Evolutionary conservation across 2,888 invertebrate genomes (phyloP).

Genomic region (Mythimna loreyi): DNA sequence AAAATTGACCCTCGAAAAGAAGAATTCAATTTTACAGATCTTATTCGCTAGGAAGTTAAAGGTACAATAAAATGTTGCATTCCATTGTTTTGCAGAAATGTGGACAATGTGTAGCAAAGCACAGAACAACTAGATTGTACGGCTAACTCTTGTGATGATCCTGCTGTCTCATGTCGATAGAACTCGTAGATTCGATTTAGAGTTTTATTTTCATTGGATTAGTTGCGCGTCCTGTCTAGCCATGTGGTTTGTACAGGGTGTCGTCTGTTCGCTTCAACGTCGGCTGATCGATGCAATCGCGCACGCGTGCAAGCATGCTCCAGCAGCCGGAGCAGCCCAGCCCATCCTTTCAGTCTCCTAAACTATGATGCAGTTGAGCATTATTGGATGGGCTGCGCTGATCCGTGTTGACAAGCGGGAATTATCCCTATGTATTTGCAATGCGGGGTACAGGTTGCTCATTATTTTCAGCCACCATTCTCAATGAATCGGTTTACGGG

Average conservation of each 20-base stretch:
- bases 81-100: background rate
- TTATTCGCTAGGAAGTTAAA: background rate
- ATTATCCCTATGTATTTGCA: background rate
- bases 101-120: background rate
- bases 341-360: background rate
- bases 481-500: conserved; percentile 95
- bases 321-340: background rate
- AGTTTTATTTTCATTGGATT: background rate
- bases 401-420: background rate
- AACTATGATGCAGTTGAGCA: conserved; percentile 2
- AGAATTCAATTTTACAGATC: conserved; percentile 3
- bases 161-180: background rate
- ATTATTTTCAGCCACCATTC: conserved; percentile 93
- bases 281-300: conserved; percentile 12
- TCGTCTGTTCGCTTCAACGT: background rate
- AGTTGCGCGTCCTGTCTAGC: too few relatives aligned
- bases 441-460: conserved; percentile 15
- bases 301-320: conserved; percentile 7
- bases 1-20: background rate
- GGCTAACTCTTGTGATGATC: background rate
- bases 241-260: conserved; percentile 2
- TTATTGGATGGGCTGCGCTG: conserved; percentile 10
- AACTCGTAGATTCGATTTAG: background rate
- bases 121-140: background rate
- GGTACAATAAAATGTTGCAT: background rate